phyloP scores from a whole-genome alignment of 1,140 invertebrate genomes.

The Zaprionus davidi region DNA sequence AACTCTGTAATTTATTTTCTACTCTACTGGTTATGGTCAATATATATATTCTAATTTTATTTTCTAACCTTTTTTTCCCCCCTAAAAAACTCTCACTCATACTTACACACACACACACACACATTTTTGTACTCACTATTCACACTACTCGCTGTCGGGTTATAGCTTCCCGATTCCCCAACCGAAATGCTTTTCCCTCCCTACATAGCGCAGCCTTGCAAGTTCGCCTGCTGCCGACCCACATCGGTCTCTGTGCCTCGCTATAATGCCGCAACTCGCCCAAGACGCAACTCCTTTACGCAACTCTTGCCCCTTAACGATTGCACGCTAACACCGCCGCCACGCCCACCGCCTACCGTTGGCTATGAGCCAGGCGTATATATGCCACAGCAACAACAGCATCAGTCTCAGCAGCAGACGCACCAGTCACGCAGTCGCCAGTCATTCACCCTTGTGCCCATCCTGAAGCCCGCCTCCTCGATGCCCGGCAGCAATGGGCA shows the following conservation, averaged over 20 bases:
- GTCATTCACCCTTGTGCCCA: slow-evolving; percentile 68
- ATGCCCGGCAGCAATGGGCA: slow-evolving; percentile 67
- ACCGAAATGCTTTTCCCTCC: slow-evolving; percentile 84
- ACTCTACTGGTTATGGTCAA: slow-evolving; percentile 71
- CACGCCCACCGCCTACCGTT: slow-evolving; percentile 72
- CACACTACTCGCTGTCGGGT: slow-evolving; percentile 7
- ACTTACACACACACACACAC: slow-evolving; percentile 21
- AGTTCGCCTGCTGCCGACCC: slow-evolving; percentile 78
- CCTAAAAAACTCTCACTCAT: slow-evolving; percentile 50
- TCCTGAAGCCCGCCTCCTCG: slow-evolving; percentile 76
- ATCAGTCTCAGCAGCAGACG: slow-evolving; percentile 5
- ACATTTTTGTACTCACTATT: slow-evolving; percentile 6
- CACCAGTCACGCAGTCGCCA: slow-evolving; percentile 48
- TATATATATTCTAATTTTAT: slow-evolving; percentile 69
- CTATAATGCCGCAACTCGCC: slow-evolving; percentile 47
- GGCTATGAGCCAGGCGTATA: slow-evolving; percentile 43
- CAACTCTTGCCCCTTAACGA: slow-evolving; percentile 47
- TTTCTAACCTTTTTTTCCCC: slow-evolving; percentile 68
- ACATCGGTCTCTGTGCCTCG: slow-evolving; percentile 77
- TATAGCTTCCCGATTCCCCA: slow-evolving; percentile 80
- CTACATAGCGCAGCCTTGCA: slow-evolving; percentile 81
- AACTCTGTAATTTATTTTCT: slow-evolving; percentile 52
- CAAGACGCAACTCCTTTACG: slow-evolving; percentile 66
- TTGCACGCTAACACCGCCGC: slow-evolving; percentile 67
- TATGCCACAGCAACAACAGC: slow-evolving; percentile 13